Base-by-base conservation (phyloP, 2,888 invertebrate species). In the Cactoblastis cactorum region DNA sequence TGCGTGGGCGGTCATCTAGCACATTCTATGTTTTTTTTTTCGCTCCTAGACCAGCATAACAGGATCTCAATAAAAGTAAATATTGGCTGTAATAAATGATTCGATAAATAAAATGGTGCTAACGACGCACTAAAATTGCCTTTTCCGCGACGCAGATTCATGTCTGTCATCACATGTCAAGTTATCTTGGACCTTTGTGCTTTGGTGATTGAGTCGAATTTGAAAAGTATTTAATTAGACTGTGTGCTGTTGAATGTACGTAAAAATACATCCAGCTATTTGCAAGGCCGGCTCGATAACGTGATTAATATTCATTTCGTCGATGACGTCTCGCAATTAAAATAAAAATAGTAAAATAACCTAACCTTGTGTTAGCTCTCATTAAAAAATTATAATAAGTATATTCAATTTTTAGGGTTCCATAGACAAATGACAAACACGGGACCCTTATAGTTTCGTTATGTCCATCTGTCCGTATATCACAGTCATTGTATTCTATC, bases 281-380 rank as follows among this genome's bases (percentile, higher is more conserved):
- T n/a, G 22, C 46, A 49, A 49, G 49, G 49, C 15, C 49, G 33
- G 14, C 17, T 43, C 43, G 43, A 28, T 43, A 43, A 11, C 28
- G 28, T 43, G 43, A 17, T 43, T 28, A 28, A 43, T 43, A 28
- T 43, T 28, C 14, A 28, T 17, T 12, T 28, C 8, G 22, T 28
- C 11, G 15, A 15, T 14, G 8, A 32, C 43, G 19, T 22, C 28
- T 15, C 37, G 14, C 15, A 14, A 15, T 3, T 12, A 4, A 4
- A 0, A 8, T 35, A 35, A 35, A 35, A 35, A 4, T 15, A 14
- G 5, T 15, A 12, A 35, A 4, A 35, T 28, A 28, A 8, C 28
- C n/a, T n/a, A n/a, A n/a, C n/a, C n/a, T n/a, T n/a, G n/a, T n/a
- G n/a, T n/a, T n/a, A n/a, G n/a, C n/a, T n/a, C n/a, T n/a, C n/a